phyloP scores from a whole-genome alignment of 2,113 vertebrate species.

The Spea bombifrons region DNA sequence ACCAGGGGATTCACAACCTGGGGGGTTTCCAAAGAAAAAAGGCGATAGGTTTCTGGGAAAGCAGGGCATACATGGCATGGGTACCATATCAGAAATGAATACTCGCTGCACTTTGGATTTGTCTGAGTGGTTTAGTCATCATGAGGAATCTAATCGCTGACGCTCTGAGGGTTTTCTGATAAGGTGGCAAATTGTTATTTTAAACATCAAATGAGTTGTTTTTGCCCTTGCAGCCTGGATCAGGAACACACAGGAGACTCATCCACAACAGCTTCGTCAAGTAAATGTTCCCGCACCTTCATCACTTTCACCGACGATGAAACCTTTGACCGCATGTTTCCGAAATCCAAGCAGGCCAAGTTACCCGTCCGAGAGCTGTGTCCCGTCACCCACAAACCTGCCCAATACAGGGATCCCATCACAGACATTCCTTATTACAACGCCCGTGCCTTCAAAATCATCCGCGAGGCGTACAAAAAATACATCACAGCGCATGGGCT shows the following conservation, averaged over 20 bases:
- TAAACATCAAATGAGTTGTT: too few relatives aligned
- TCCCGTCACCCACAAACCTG: conserved; percentile 86
- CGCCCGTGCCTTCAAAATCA: conserved; percentile 87
- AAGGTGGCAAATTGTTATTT: neutral
- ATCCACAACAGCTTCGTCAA: conserved; percentile 37
- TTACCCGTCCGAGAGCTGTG: conserved; percentile 83
- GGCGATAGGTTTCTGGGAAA: too few relatives aligned
- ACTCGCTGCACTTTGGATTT: too few relatives aligned
- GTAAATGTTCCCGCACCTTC: conserved; percentile 84
- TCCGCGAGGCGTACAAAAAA: conserved; percentile 90
- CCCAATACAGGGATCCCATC: conserved; percentile 87
- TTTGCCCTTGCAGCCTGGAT: conserved; percentile 70
- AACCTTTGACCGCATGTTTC: conserved; percentile 77
- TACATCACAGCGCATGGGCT: conserved; percentile 90
- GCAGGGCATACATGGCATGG: too few relatives aligned
- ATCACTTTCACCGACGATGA: conserved; percentile 91
- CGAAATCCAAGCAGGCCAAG: conserved; percentile 58
- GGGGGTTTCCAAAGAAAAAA: too few relatives aligned
- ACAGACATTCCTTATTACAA: conserved; percentile 93
- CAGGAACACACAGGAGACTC: conserved; percentile 65
- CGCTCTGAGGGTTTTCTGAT: too few relatives aligned
- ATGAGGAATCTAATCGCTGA: too few relatives aligned
- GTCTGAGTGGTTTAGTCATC: too few relatives aligned
- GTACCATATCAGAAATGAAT: too few relatives aligned
- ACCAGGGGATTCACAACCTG: too few relatives aligned